Percentiles rank a stretch among this genome's conserved stretches.
These are phyloP conservation scores for Triplophysa rosa DNA, from an alignment of 2,113 vertebrate genomes.

Conservation along the genomic window DNA sequence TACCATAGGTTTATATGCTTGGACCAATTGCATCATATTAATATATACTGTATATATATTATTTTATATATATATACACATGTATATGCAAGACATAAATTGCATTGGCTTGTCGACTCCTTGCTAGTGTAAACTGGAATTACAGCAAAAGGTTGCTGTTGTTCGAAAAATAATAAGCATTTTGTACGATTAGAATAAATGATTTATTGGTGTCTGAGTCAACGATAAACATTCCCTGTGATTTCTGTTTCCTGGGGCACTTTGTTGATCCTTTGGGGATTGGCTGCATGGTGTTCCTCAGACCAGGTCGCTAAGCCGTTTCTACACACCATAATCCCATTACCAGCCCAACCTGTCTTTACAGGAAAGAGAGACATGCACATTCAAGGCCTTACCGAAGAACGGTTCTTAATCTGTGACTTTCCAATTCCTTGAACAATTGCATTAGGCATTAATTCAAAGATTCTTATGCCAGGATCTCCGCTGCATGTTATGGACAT, in stretches of 20 bases:
- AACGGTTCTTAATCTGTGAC: slow-evolving; percentile 59
- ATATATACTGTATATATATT: too few relatives aligned
- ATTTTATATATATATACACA: too few relatives aligned
- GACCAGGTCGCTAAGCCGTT: slow-evolving; percentile 69
- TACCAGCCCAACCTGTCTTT: slow-evolving; percentile 72
- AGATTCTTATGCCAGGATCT: slow-evolving; percentile 17
- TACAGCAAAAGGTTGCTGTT: too few relatives aligned
- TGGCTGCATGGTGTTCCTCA: slow-evolving; percentile 61
- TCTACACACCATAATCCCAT: slow-evolving; percentile 73
- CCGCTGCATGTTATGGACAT: neutral
- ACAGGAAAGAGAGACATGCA: slow-evolving; percentile 54
- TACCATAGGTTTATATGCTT: neutral
- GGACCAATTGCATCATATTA: too few relatives aligned
- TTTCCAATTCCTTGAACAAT: slow-evolving; percentile 58
- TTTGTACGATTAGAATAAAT: neutral
- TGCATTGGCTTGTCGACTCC: too few relatives aligned
- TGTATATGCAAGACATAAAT: too few relatives aligned
- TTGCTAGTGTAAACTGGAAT: too few relatives aligned
- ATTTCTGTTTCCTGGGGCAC: slow-evolving; percentile 50
- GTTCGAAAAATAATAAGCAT: too few relatives aligned
- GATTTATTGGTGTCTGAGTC: slow-evolving; percentile 10
- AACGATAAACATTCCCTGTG: slow-evolving; percentile 1
- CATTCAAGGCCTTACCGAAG: slow-evolving; percentile 54
- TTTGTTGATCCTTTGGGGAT: slow-evolving; percentile 55
- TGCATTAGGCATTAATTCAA: slow-evolving; percentile 46